Evolutionary conservation across 2,113 vertebrate species (phyloP).

Genomic region (Nerophis ophidion): DNA sequence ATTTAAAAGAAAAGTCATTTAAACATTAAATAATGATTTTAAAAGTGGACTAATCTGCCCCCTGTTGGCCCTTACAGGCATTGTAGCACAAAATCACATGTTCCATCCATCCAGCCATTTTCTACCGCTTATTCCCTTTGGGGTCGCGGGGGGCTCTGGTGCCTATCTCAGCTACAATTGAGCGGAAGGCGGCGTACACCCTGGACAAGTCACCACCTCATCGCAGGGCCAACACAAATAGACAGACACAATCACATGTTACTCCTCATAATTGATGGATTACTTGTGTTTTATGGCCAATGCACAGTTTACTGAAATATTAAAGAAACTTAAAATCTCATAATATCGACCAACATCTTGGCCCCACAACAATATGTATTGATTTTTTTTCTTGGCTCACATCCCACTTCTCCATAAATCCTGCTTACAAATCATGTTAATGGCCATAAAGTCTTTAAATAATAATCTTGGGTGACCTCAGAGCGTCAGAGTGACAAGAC

Average conservation of each 20-base stretch:
- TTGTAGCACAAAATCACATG: constrained; percentile 1
- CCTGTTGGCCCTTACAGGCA: constrained; percentile 16
- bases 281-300: neutral
- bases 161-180: no score
- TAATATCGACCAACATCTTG: neutral
- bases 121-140: no score
- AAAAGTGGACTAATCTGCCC: constrained; percentile 4
- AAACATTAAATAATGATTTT: neutral
- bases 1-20: no score
- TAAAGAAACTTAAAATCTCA: neutral
- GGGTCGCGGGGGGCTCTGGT: no score
- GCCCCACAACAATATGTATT: neutral
- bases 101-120: no score
- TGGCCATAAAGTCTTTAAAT: neutral
- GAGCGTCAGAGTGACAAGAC: neutral
- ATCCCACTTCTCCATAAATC: neutral
- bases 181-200: no score
- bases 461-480: neutral
- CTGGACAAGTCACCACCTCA: no score
- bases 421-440: neutral
- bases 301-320: neutral
- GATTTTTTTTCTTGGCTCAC: neutral
- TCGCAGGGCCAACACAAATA: no score
- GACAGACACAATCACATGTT: neutral
- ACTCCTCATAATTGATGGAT: neutral